These are phyloP conservation scores for Dinoponera quadriceps DNA, from an alignment of 1,140 invertebrate genomes.

Conservation along the genomic window DNA sequence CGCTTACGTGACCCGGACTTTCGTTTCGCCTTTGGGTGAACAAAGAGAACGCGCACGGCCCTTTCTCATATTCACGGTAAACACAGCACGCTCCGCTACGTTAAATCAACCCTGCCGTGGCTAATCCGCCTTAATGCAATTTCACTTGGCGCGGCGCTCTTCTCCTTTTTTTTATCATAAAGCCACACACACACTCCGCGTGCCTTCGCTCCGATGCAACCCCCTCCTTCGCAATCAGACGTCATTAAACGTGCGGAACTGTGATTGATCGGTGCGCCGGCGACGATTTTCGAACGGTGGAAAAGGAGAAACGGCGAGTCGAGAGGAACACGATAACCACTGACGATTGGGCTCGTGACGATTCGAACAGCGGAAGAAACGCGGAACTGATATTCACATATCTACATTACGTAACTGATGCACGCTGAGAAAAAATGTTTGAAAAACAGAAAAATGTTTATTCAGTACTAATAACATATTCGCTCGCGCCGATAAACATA, in stretches of 20 bases:
- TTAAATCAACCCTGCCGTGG: slow-evolving; percentile 72
- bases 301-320: background rate
- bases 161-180: slow-evolving; percentile 59
- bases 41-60: slow-evolving; percentile 56
- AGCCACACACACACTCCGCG: background rate
- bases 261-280: slow-evolving; percentile 37
- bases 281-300: slow-evolving; percentile 1
- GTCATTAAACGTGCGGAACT: slow-evolving; percentile 62
- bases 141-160: slow-evolving; percentile 61
- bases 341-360: background rate
- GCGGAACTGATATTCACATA: too few species aligned
- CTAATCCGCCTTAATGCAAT: slow-evolving; percentile 73
- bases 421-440: too few species aligned
- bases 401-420: too few species aligned
- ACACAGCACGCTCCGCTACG: slow-evolving; percentile 62
- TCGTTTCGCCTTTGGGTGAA: slow-evolving; percentile 57
- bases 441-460: too few species aligned
- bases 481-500: too few species aligned
- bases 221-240: slow-evolving; percentile 40
- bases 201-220: background rate
- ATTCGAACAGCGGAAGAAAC: background rate
- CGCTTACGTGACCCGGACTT: slow-evolving; percentile 74
- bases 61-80: slow-evolving; percentile 73
- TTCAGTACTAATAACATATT: too few species aligned
- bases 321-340: background rate